Conservation (phyloP, 2,888 invertebrate species). For the Euphydryas editha region DNA sequence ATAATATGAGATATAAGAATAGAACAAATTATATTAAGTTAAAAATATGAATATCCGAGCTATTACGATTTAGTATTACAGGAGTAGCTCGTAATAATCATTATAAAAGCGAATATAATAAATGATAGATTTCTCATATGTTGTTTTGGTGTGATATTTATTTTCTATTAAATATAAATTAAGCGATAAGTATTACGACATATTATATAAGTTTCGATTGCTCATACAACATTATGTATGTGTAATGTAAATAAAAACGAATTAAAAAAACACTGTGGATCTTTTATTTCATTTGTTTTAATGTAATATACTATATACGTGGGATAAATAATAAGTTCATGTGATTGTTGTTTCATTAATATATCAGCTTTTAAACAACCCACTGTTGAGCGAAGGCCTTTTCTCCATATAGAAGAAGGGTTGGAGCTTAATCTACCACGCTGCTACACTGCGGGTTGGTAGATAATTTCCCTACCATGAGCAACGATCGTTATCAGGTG, state of each 20-base stretch:
- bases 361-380: no score
- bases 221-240: conserved; percentile 39
- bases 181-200: conserved; percentile 6
- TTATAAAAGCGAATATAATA: conserved; percentile 14
- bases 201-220: conserved; percentile 15
- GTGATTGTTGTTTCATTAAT: no score
- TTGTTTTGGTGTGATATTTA: conserved; percentile 70
- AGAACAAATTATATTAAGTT: not conserved
- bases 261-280: conserved; percentile 32
- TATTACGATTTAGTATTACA: conserved; percentile 3
- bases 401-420: no score
- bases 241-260: conserved; percentile 42
- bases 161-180: conserved; percentile 25
- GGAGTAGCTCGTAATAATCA: conserved; percentile 3
- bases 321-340: no score
- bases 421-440: no score
- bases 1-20: not conserved
- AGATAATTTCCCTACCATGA: no score
- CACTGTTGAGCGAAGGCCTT: no score
- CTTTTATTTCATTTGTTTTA: conserved; percentile 44
- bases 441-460: no score
- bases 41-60: conserved; percentile 3
- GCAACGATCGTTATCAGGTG: no score
- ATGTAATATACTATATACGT: no score
- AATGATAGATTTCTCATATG: conserved; percentile 21